phyloP scores from a whole-genome alignment of 2,888 invertebrate genomes.

The Tetragonisca angustula region DNA sequence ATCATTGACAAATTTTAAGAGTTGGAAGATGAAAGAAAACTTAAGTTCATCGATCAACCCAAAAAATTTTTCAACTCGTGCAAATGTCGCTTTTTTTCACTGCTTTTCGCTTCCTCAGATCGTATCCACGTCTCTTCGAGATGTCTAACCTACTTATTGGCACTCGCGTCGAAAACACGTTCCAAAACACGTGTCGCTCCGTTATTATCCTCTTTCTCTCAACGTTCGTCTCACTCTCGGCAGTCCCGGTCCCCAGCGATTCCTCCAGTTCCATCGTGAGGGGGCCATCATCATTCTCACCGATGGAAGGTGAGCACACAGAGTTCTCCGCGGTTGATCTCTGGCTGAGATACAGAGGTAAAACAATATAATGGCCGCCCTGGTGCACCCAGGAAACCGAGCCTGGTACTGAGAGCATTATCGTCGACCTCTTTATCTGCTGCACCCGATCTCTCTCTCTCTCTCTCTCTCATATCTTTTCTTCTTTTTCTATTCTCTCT shows the following conservation, averaged over 20 bases:
- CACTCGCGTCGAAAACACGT: not conserved
- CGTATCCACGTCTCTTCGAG: not conserved
- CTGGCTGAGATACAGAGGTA: conserved; percentile 67
- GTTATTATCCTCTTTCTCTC: not conserved
- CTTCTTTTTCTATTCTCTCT: conserved; percentile 18
- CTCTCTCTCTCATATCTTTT: conserved; percentile 52
- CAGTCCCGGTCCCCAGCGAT: conserved; percentile 58
- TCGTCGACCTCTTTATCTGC: conserved; percentile 79
- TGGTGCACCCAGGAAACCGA: conserved; percentile 69
- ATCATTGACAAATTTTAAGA: not conserved
- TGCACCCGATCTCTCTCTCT: conserved; percentile 74
- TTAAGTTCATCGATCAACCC: too few relatives aligned
- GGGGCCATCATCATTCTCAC: conserved; percentile 13
- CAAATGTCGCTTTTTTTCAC: not conserved
- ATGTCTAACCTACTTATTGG: not conserved
- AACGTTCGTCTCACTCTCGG: conserved; percentile 15
- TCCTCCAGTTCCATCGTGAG: conserved; percentile 45
- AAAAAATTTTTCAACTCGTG: too few relatives aligned
- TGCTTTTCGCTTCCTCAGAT: not conserved
- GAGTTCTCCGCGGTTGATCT: conserved; percentile 62
- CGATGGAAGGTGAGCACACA: conserved; percentile 44
- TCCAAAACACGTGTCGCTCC: not conserved
- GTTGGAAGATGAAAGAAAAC: not conserved
- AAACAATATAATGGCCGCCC: conserved; percentile 75
- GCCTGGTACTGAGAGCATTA: conserved; percentile 73